phyloP scores from a whole-genome alignment of 2,797 vertebrate species.

The Rhyacichthys aspro region DNA sequence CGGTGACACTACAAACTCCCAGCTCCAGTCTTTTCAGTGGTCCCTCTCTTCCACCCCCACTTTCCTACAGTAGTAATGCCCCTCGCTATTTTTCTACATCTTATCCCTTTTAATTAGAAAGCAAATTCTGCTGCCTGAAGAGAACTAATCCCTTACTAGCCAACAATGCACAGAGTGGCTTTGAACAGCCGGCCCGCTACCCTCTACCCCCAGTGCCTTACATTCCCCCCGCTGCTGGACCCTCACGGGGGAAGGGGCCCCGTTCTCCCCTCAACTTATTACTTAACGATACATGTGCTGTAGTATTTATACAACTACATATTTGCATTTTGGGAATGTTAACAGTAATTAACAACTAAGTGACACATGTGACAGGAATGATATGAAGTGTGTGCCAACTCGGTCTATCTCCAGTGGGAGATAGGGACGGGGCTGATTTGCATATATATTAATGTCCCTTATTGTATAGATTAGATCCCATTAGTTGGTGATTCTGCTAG shows the following conservation, averaged over 20 bases:
- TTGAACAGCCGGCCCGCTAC: slow-evolving; percentile 92
- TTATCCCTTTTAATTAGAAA: slow-evolving; percentile 99
- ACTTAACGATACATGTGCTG: slow-evolving; percentile 58
- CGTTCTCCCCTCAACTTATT: slow-evolving; percentile 59
- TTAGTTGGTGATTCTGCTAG: slow-evolving; percentile 85
- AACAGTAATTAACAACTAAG: slow-evolving; percentile 73
- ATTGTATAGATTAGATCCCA: slow-evolving; percentile 87
- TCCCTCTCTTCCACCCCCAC: slow-evolving; percentile 84
- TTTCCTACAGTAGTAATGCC: slow-evolving; percentile 83
- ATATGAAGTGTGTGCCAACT: slow-evolving; percentile 62
- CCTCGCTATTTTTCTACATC: slow-evolving; percentile 85
- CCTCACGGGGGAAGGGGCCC: slow-evolving; percentile 52
- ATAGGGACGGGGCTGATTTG: slow-evolving; percentile 80
- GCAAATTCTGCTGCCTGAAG: slow-evolving; percentile 99
- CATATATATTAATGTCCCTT: slow-evolving; percentile 88
- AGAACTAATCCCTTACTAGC: slow-evolving; percentile 99
- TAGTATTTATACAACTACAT: slow-evolving; percentile 59
- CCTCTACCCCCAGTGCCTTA: slow-evolving; percentile 75
- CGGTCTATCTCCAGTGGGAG: slow-evolving; percentile 57
- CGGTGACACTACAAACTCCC: slow-evolving; percentile 89
- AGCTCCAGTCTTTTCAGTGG: slow-evolving; percentile 68
- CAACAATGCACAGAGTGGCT: slow-evolving; percentile 99
- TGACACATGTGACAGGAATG: slow-evolving; percentile 68
- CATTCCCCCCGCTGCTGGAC: slow-evolving; percentile 67
- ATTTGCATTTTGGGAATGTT: slow-evolving; percentile 75